A percentile compares a stretch with the other conserved stretches of the same genome.
These are phyloP conservation scores for Drosophila santomea DNA, from an alignment of 1,140 invertebrate species.

Conservation along the genomic window DNA sequence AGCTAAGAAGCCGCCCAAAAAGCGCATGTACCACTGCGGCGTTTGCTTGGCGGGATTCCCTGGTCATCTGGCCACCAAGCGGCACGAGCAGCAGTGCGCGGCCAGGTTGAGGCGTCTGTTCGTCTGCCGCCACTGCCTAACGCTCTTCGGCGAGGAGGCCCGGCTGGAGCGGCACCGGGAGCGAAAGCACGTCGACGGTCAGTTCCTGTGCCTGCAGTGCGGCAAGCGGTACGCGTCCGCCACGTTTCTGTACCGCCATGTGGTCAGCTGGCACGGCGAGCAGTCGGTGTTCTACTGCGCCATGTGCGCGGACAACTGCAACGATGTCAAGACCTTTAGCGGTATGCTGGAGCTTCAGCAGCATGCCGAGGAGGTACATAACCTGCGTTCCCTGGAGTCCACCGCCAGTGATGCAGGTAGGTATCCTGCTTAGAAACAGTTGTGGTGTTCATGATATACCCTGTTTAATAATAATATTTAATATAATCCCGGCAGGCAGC, in stretches of 20 bases:
- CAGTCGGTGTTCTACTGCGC: constrained; percentile 70
- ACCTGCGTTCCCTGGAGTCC: constrained; percentile 20
- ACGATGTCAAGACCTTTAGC: constrained; percentile 58
- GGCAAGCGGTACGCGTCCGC: constrained; percentile 61
- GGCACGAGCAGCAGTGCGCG: constrained; percentile 54
- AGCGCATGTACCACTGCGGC: constrained; percentile 51
- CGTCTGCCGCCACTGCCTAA: constrained; percentile 61
- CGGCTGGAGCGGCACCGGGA: constrained; percentile 47
- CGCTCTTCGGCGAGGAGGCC: constrained; percentile 56
- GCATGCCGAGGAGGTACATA: constrained; percentile 56
- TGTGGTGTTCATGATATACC: background rate
- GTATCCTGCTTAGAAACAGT: background rate
- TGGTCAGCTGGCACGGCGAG: constrained; percentile 62
- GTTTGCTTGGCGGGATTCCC: constrained; percentile 41
- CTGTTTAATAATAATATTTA: background rate
- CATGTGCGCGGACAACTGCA: constrained; percentile 57
- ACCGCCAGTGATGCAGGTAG: constrained; percentile 11
- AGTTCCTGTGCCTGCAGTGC: constrained; percentile 65
- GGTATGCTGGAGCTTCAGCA: constrained; percentile 38
- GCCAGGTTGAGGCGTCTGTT: constrained; percentile 37
- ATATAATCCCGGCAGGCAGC: constrained; percentile 13
- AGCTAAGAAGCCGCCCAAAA: background rate
- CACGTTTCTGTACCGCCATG: constrained; percentile 61
- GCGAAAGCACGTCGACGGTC: constrained; percentile 48
- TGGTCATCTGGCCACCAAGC: constrained; percentile 45